A percentile compares a stretch with the other conserved stretches of the same genome.
phyloP scores from a whole-genome alignment of 2,888 invertebrate species.

The Limnephilus marmoratus region DNA sequence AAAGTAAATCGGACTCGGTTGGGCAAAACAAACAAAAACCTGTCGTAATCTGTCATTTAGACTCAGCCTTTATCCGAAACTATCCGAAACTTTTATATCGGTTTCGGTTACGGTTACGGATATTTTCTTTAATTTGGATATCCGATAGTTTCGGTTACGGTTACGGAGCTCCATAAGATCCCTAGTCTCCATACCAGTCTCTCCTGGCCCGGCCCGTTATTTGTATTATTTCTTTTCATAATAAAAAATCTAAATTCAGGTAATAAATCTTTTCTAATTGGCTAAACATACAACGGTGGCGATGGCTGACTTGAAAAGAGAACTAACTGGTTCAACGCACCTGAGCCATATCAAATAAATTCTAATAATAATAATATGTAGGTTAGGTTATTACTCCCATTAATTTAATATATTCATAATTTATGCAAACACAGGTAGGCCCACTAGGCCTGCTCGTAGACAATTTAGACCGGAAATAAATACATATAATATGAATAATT shows the following conservation, averaged over 20 bases:
- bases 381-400: neutral
- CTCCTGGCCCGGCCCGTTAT: neutral
- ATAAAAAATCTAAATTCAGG: neutral
- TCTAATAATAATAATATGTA: neutral
- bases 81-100: no score
- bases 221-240: neutral
- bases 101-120: no score
- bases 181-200: no score
- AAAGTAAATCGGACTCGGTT: no score
- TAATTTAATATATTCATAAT: neutral
- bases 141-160: no score
- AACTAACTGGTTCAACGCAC: neutral
- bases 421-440: neutral
- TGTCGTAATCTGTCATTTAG: no score
- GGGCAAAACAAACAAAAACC: no score
- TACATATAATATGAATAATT: neutral
- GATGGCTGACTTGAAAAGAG: neutral
- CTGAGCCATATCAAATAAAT: neutral
- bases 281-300: neutral
- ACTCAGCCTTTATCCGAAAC: no score
- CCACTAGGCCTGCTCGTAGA: neutral
- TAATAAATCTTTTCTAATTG: neutral
- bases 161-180: no score
- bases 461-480: neutral
- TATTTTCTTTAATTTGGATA: no score